Conservation (phyloP, 2,113 vertebrate species). For the Acanthochromis polyacanthus region DNA sequence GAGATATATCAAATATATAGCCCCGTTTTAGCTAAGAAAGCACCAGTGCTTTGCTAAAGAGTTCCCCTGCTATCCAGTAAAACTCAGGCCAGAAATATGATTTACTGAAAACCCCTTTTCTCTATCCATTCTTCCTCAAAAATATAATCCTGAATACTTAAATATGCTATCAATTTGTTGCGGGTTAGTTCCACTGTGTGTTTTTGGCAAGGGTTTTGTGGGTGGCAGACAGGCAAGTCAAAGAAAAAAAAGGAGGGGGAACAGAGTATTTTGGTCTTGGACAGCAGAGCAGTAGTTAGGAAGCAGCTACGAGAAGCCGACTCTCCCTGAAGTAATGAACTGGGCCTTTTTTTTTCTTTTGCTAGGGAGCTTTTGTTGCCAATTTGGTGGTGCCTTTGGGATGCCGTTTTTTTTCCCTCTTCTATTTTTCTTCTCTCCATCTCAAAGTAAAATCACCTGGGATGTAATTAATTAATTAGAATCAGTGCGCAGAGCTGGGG, state of each 20-base stretch:
- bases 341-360: constrained; percentile 46
- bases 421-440: constrained; percentile 76
- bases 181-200: constrained; percentile 60
- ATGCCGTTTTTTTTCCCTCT: constrained; percentile 59
- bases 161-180: constrained; percentile 78
- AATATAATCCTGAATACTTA: constrained; percentile 65
- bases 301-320: constrained; percentile 67
- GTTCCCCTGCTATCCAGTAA: constrained; percentile 23
- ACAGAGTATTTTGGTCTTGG: constrained; percentile 67
- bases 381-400: constrained; percentile 79
- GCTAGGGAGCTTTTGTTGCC: constrained; percentile 72
- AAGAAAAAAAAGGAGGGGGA: constrained; percentile 23
- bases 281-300: constrained; percentile 69
- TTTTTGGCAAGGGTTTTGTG: constrained; percentile 64
- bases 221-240: constrained; percentile 58
- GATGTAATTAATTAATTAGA: constrained; percentile 87
- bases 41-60: constrained; percentile 55
- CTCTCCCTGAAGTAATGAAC: constrained; percentile 71
- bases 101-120: constrained; percentile 47
- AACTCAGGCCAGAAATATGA: constrained; percentile 40
- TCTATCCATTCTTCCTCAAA: constrained; percentile 43
- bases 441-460: constrained; percentile 84
- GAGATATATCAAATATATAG: constrained; percentile 55
- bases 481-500: constrained; percentile 68
- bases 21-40: constrained; percentile 62